Evolutionary conservation across 2,888 invertebrate genomes (phyloP).

Genomic region (Rutpela maculata): DNA sequence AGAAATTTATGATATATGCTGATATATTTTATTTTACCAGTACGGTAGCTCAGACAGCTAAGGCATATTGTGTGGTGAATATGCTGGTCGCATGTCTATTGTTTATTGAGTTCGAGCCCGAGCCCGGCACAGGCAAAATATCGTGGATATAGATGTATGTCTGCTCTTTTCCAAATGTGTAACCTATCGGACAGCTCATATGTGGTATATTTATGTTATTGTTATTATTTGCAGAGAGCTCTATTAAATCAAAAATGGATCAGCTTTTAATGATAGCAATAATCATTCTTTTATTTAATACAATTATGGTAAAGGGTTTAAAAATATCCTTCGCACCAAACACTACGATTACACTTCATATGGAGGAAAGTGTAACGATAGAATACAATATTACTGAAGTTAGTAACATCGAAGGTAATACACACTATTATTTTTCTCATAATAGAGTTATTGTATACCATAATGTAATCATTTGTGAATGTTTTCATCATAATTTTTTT

Average conservation of each 20-base stretch:
- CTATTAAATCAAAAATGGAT: not conserved
- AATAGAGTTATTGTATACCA: not conserved
- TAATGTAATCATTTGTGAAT: not conserved
- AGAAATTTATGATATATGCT: too few species aligned
- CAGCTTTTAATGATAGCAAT: not conserved
- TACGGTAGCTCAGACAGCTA: too few species aligned
- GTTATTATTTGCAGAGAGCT: not conserved
- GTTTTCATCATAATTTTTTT: too few species aligned
- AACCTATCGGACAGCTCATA: too few species aligned
- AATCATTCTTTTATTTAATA: not conserved
- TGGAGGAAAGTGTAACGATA: conserved; percentile 31
- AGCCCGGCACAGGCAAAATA: too few species aligned
- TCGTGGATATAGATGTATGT: too few species aligned
- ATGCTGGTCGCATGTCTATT: too few species aligned
- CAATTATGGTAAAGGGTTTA: conserved; percentile 10
- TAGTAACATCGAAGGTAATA: conserved; percentile 34
- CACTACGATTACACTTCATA: conserved; percentile 35
- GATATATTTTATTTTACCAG: too few species aligned
- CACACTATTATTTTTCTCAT: not conserved
- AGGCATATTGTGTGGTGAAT: too few species aligned
- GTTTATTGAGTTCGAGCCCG: too few species aligned
- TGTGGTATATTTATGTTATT: too few species aligned
- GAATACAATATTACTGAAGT: conserved; percentile 32
- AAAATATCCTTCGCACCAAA: conserved; percentile 35
- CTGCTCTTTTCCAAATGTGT: too few species aligned